Conservation (phyloP, 2,113 vertebrate species). For the Hippocampus guttulatus region DNA sequence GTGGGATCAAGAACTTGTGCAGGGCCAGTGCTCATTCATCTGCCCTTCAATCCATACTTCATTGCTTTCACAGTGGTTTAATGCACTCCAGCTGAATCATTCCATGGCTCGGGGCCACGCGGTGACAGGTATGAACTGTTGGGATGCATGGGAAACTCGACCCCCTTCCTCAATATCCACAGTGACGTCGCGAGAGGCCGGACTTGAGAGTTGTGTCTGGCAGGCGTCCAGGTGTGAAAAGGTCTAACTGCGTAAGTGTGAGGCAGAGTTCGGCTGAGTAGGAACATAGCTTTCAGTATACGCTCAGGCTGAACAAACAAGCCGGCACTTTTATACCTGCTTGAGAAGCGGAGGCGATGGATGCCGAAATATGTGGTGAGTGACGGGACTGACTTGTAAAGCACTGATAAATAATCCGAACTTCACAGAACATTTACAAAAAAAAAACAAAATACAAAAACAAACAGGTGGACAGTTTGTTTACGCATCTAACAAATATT, state of each 20-base stretch:
- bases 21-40: conserved; percentile 21
- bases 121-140: conserved; percentile 10
- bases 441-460: neutral
- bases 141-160: neutral
- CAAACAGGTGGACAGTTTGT: neutral
- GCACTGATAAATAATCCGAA: neutral
- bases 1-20: conserved; percentile 28
- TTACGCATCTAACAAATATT: neutral
- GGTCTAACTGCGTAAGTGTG: conserved; percentile 21
- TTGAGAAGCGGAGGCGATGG: conserved; percentile 20
- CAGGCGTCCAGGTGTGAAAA: conserved; percentile 21
- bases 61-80: conserved; percentile 4
- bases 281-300: conserved; percentile 15
- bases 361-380: conserved; percentile 15
- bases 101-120: conserved; percentile 3
- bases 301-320: conserved; percentile 22
- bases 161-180: neutral
- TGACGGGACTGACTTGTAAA: conserved; percentile 6
- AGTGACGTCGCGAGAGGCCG: neutral
- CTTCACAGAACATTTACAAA: neutral
- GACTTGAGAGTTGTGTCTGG: neutral
- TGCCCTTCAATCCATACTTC: conserved; percentile 7
- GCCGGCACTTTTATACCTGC: conserved; percentile 18
- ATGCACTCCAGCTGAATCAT: conserved; percentile 7
- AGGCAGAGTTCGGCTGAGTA: conserved; percentile 12